Conservation (phyloP, 1,140 invertebrate genomes). For the Drosophila melanogaster region Release_6_plus_ISO1_MT NT_033777.3:30719501-30720000, state of each 20-base stretch:
- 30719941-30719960: slow-evolving; percentile 69
- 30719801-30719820: slow-evolving; percentile 78
- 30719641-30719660: slow-evolving; percentile 65
- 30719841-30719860: slow-evolving; percentile 84
- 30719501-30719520: slow-evolving; percentile 84
- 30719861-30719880: slow-evolving; percentile 7
- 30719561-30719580: not conserved
- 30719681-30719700: slow-evolving; percentile 6
- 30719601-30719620: slow-evolving; percentile 41
- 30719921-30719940: slow-evolving; percentile 69
- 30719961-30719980: slow-evolving; percentile 72
- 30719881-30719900: slow-evolving; percentile 23
- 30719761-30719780: slow-evolving; percentile 80
- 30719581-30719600: slow-evolving; percentile 15
- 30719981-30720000: slow-evolving; percentile 85
- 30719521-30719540: slow-evolving; percentile 70
- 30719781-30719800: slow-evolving; percentile 85
- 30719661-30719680: slow-evolving; percentile 59
- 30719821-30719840: slow-evolving; percentile 84
- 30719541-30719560: slow-evolving; percentile 42
- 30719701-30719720: slow-evolving; percentile 78
- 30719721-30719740: slow-evolving; percentile 75
- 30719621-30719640: slow-evolving; percentile 76
- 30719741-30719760: slow-evolving; percentile 39
- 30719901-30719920: slow-evolving; percentile 68